Evolutionary conservation across 2,888 invertebrate species (phyloP).

Genomic region (Keiferia lycopersicella): DNA sequence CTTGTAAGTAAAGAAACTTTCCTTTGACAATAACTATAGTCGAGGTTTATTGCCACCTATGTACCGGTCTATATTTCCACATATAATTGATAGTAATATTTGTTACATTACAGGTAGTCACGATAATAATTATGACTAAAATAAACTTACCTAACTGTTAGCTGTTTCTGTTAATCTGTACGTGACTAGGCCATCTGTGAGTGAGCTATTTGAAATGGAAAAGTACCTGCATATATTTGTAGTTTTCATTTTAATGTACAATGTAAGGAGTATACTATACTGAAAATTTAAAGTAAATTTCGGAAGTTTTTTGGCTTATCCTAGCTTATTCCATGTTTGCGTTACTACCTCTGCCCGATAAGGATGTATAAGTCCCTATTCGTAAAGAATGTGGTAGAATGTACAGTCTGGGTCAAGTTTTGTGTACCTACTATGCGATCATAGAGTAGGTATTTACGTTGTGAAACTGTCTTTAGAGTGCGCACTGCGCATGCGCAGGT

Average conservation of each 20-base stretch:
- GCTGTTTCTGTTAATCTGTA: neutral
- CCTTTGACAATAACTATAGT: neutral
- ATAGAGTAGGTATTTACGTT: neutral
- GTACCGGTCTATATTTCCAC: neutral
- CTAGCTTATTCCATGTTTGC: no score
- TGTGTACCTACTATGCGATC: neutral
- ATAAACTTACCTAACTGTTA: conserved; percentile 3
- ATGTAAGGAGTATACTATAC: no score
- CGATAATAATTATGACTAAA: conserved; percentile 5
- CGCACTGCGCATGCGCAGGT: conserved; percentile 30
- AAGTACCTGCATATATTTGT: neutral
- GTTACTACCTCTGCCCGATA: no score
- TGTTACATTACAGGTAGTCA: neutral
- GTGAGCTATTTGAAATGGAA: conserved; percentile 17
- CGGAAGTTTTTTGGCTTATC: no score
- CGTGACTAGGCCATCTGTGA: conserved; percentile 15
- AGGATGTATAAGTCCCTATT: no score
- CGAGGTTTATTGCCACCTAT: neutral
- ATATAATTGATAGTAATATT: neutral
- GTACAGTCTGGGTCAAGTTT: no score
- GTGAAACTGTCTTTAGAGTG: conserved; percentile 11
- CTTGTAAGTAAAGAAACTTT: neutral
- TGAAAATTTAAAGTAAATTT: no score
- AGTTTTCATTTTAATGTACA: no score
- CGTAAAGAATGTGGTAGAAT: no score